Conservation (phyloP, 1,140 invertebrate genomes). For the Rhynchophorus ferrugineus region DNA sequence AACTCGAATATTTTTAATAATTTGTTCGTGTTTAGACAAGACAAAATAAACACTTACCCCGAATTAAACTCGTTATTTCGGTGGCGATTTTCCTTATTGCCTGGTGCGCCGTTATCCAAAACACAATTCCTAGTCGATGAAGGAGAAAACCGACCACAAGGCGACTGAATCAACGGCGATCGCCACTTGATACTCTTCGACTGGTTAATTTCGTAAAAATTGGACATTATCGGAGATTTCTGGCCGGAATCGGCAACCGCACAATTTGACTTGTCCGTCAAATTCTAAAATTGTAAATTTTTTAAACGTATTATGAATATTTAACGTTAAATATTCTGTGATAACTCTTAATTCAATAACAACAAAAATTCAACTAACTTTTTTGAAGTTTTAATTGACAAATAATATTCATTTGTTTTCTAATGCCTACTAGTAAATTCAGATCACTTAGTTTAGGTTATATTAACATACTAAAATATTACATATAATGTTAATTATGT, state of each 20-base stretch:
- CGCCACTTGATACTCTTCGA: neutral
- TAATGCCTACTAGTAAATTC: neutral
- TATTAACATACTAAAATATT: no score
- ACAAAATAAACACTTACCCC: neutral
- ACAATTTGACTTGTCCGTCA: neutral
- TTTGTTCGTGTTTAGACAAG: no score
- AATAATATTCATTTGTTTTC: neutral
- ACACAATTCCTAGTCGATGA: neutral
- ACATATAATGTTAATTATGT: no score
- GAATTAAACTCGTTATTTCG: neutral
- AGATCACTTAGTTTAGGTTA: no score
- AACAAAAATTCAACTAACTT: no score
- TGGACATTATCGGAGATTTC: neutral
- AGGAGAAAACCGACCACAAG: neutral
- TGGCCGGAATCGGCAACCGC: neutral
- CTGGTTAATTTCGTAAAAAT: neutral
- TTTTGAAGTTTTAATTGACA: neutral
- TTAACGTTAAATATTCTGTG: no score
- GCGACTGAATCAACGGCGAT: neutral
- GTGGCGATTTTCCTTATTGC: neutral
- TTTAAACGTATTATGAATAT: no score
- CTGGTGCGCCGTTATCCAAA: neutral
- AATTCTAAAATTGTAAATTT: no score
- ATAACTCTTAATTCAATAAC: no score
- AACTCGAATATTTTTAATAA: no score